A percentile compares a stretch with the other conserved stretches of the same genome.
Conservation (phyloP, 2,113 vertebrate species). For the Mirounga angustirostris region DNA sequence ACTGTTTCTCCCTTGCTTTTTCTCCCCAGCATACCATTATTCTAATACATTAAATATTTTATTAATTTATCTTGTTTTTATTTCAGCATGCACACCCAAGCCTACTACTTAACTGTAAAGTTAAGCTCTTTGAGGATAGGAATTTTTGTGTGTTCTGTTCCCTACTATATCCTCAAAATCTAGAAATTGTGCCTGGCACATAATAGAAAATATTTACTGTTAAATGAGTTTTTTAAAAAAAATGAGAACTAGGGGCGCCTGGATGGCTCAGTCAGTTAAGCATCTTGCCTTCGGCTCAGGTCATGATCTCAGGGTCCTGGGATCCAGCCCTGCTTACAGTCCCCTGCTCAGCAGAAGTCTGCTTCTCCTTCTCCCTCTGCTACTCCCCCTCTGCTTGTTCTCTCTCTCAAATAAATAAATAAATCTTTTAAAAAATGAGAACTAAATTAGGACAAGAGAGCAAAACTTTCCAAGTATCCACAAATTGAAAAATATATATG, state of each 20-base stretch:
- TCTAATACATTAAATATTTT: neutral
- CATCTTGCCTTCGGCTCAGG: neutral
- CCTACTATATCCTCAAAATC: neutral
- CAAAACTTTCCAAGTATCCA: slow-evolving; percentile 17
- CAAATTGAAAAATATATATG: slow-evolving; percentile 7
- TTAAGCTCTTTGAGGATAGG: neutral
- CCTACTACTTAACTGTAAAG: neutral
- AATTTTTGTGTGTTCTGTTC: slow-evolving; percentile 25
- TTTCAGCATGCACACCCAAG: neutral
- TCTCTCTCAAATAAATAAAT: neutral
- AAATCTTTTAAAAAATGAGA: neutral
- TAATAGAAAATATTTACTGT: slow-evolving; percentile 23
- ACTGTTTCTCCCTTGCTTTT: neutral
- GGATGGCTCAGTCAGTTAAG: neutral
- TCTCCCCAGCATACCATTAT: neutral
- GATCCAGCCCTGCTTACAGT: neutral
- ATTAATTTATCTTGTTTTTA: neutral
- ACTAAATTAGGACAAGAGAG: slow-evolving; percentile 2
- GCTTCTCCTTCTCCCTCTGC: neutral
- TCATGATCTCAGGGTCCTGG: neutral
- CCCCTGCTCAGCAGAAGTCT: neutral
- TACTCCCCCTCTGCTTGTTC: neutral
- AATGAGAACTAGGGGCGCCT: neutral
- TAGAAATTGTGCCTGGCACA: neutral
- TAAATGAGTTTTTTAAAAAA: neutral